Percentiles rank a stretch among this genome's conserved stretches.
These are phyloP conservation scores for Rhombomys opimus DNA, from an alignment of 2,113 vertebrate species.

Conservation along the genomic window DNA sequence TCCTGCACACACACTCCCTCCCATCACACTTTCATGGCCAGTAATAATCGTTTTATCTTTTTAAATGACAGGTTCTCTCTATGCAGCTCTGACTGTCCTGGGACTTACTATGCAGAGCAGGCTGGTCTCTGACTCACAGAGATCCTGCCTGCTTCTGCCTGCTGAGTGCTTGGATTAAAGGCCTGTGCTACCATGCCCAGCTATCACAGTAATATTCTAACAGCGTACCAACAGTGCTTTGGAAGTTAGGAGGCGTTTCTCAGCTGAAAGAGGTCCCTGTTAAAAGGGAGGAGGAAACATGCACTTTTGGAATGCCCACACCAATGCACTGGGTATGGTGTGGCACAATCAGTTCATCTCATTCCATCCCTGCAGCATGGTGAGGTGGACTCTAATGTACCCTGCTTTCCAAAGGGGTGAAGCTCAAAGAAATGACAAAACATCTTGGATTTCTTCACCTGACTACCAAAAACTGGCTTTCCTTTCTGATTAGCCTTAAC, in stretches of 20 bases:
- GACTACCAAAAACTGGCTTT: not conserved
- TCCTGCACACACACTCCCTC: not conserved
- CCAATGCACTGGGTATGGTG: too few relatives aligned
- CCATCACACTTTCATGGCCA: not conserved
- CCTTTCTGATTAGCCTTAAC: not conserved
- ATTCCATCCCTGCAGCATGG: not conserved
- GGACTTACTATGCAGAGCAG: not conserved
- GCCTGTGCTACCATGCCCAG: not conserved
- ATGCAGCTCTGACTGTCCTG: not conserved
- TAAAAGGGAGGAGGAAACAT: not conserved
- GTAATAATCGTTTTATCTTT: not conserved
- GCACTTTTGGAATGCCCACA: not conserved
- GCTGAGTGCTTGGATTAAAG: not conserved
- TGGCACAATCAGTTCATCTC: not conserved
- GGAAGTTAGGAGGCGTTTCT: not conserved
- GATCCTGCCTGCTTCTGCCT: not conserved
- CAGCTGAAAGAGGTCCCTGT: not conserved
- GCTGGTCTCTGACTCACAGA: not conserved
- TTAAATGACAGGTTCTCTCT: not conserved
- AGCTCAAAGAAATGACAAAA: slow-evolving; percentile 6
- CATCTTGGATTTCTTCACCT: not conserved
- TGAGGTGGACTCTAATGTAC: not conserved
- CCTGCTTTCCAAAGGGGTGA: not conserved
- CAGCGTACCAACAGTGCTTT: not conserved
- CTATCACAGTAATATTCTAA: not conserved